Evolutionary conservation across 2,888 invertebrate species (phyloP).

Genomic region (Watsonalla binaria): DNA sequence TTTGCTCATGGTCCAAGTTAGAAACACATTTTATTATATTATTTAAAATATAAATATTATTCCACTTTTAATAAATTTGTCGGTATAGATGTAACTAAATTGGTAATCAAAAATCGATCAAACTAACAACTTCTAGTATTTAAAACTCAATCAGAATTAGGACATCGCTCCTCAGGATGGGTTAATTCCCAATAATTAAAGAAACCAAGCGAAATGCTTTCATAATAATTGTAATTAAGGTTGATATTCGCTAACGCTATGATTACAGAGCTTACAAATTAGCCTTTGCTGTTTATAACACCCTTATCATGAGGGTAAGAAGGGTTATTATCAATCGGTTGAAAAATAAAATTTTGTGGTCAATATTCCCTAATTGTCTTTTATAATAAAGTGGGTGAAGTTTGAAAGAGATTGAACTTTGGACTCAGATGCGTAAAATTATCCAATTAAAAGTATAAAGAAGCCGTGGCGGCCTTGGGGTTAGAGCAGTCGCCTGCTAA

Average conservation of each 20-base stretch:
- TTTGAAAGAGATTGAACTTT: constrained; percentile 39
- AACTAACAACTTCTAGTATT: background rate
- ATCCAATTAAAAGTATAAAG: constrained; percentile 47
- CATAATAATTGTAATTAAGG: background rate
- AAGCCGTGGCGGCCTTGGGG: too few species aligned
- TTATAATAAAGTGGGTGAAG: constrained; percentile 49
- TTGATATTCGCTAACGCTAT: constrained; percentile 37
- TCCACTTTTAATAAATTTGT: too few species aligned
- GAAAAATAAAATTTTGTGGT: constrained; percentile 9
- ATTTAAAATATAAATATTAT: too few species aligned
- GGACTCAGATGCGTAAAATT: constrained; percentile 51
- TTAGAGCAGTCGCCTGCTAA: too few species aligned
- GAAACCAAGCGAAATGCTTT: background rate
- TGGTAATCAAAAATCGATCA: background rate
- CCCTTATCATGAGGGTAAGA: constrained; percentile 11
- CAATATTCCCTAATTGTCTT: constrained; percentile 43
- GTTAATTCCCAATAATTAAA: background rate
- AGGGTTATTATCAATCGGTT: constrained; percentile 14
- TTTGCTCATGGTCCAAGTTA: too few species aligned
- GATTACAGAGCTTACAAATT: constrained; percentile 20
- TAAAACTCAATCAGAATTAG: background rate
- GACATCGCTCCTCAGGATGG: background rate
- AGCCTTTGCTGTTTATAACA: constrained; percentile 5
- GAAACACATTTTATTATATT: too few species aligned
- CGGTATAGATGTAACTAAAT: too few species aligned